Evolutionary conservation across 2,797 vertebrate species (phyloP).

Genomic region (Cossypha niveicapilla): DNA sequence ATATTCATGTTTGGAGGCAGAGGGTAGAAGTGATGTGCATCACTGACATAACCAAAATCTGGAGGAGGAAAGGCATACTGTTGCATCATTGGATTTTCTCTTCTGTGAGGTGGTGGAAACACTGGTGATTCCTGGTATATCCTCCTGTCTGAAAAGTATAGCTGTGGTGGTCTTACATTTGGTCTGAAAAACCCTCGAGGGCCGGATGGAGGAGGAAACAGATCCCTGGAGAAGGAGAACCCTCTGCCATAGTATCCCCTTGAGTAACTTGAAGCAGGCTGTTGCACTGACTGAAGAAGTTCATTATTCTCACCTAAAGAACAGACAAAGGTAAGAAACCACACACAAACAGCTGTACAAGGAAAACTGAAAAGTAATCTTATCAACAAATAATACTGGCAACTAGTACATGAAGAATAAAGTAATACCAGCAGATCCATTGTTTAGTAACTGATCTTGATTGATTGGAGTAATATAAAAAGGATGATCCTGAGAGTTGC

Average conservation of each 20-base stretch:
- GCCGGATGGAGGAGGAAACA: background rate
- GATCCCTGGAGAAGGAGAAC: conserved; percentile 39
- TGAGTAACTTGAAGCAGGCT: background rate
- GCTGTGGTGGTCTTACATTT: background rate
- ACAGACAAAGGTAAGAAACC: background rate
- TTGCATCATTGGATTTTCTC: conserved; percentile 28
- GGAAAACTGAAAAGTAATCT: background rate
- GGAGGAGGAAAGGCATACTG: conserved; percentile 66
- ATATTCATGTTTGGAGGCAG: conserved; percentile 7
- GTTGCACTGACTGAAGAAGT: conserved; percentile 20
- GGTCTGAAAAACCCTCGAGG: background rate
- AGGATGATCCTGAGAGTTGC: background rate
- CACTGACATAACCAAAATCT: conserved; percentile 25
- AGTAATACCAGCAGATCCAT: background rate
- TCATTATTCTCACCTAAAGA: conserved; percentile 57
- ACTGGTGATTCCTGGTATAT: background rate
- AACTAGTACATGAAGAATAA: background rate
- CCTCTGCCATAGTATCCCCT: conserved; percentile 52
- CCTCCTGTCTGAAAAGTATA: conserved; percentile 16
- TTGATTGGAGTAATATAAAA: background rate
- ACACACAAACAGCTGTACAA: background rate
- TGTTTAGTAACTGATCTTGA: background rate
- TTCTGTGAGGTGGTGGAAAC: conserved; percentile 27
- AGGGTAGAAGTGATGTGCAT: conserved; percentile 22
- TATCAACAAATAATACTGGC: background rate